phyloP scores from a whole-genome alignment of 2,888 invertebrate genomes.

The Hoplodrina ambigua region DNA sequence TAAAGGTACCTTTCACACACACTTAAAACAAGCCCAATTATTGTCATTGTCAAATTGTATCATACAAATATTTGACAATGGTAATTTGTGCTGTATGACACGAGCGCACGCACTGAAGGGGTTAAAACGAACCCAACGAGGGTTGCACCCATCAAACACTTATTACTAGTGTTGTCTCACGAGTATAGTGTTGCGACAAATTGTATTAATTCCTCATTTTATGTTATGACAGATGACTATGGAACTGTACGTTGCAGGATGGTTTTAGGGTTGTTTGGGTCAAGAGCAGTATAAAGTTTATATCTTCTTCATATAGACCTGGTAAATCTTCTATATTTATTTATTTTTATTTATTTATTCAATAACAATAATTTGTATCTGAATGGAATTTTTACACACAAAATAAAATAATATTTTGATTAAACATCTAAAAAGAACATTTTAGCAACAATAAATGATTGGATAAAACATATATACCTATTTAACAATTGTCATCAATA shows the following conservation, averaged over 20 bases:
- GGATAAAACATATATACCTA: too few relatives aligned
- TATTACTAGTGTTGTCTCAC: slow-evolving; percentile 64
- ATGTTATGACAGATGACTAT: slow-evolving; percentile 60
- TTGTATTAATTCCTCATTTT: slow-evolving; percentile 59
- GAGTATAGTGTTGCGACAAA: slow-evolving; percentile 73
- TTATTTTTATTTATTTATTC: too few relatives aligned
- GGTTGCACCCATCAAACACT: slow-evolving; percentile 52
- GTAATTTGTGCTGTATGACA: slow-evolving; percentile 54
- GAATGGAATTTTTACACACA: too few relatives aligned
- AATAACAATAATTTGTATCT: too few relatives aligned
- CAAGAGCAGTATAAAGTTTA: too few relatives aligned
- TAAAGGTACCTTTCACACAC: neutral
- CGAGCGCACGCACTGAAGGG: slow-evolving; percentile 50
- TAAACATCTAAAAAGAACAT: too few relatives aligned
- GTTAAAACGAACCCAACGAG: slow-evolving; percentile 36
- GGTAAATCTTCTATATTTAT: too few relatives aligned
- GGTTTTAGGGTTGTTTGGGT: neutral
- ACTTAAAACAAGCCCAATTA: slow-evolving; percentile 29
- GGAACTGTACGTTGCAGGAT: slow-evolving; percentile 17
- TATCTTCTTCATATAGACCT: too few relatives aligned
- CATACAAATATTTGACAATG: slow-evolving; percentile 55
- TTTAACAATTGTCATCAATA: too few relatives aligned
- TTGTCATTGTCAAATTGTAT: slow-evolving; percentile 36
- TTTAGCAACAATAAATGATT: too few relatives aligned
- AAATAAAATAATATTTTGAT: too few relatives aligned